A percentile compares a stretch with the other conserved stretches of the same genome.
These are phyloP conservation scores for Coptodon rendalli DNA, from an alignment of 2,113 vertebrate species.

Conservation along the genomic window DNA sequence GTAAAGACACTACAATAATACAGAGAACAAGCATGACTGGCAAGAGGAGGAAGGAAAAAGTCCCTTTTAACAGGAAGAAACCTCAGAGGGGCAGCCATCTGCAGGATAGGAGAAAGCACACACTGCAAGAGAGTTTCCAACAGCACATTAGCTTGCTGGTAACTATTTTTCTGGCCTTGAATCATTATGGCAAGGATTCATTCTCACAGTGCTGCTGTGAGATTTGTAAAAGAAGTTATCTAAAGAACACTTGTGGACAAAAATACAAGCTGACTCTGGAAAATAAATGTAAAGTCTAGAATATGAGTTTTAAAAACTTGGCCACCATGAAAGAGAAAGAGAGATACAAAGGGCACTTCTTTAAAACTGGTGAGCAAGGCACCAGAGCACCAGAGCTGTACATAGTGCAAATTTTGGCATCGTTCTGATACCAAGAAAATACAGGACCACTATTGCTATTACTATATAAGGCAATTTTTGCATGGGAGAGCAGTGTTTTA, in stretches of 20 bases:
- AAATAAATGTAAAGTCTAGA: neutral
- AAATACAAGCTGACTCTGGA: neutral
- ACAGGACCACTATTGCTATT: neutral
- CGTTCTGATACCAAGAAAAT: neutral
- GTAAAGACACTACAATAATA: neutral
- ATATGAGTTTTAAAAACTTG: neutral
- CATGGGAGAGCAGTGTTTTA: neutral
- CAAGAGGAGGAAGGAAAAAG: neutral
- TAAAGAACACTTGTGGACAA: rapidly evolving
- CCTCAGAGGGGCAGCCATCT: neutral
- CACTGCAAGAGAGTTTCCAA: neutral
- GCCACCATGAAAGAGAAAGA: neutral
- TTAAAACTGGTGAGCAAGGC: neutral
- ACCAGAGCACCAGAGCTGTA: neutral
- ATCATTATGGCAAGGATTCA: neutral
- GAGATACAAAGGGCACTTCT: rapidly evolving
- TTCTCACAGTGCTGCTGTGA: neutral
- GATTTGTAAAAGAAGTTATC: neutral
- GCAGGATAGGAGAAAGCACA: neutral
- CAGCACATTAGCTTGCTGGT: neutral
- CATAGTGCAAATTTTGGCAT: neutral
- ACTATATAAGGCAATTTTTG: neutral
- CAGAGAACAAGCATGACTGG: neutral
- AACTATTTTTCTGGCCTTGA: neutral
- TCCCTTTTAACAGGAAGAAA: neutral